These are phyloP conservation scores for Avahi laniger DNA, from an alignment of 2,797 vertebrate species.

Conservation along the genomic window DNA sequence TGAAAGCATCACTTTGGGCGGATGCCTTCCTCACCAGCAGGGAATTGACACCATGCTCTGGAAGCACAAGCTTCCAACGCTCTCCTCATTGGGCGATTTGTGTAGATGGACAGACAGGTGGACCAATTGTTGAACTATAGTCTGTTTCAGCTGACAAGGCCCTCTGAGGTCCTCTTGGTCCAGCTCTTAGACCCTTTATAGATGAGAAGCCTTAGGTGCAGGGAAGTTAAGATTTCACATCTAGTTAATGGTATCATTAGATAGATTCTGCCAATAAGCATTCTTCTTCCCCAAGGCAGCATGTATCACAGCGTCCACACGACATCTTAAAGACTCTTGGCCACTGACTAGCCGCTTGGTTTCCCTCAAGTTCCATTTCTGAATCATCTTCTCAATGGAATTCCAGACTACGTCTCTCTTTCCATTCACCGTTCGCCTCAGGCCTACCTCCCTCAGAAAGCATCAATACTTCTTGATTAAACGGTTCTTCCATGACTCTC, in stretches of 20 bases:
- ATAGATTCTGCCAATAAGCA: neutral
- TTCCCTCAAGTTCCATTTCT: neutral
- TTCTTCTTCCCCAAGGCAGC: neutral
- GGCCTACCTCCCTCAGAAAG: neutral
- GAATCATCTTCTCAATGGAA: neutral
- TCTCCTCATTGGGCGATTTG: conserved; percentile 29
- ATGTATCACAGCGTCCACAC: neutral
- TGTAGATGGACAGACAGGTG: neutral
- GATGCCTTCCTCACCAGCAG: neutral
- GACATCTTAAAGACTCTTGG: neutral
- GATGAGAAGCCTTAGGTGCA: neutral
- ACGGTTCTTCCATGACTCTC: neutral
- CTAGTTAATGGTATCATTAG: neutral
- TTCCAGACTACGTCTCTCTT: neutral
- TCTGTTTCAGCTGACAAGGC: neutral
- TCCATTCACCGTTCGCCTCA: neutral
- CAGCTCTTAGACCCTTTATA: neutral
- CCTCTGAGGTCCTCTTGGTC: neutral
- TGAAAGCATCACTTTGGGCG: neutral
- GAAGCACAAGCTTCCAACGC: neutral
- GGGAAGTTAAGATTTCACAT: conserved; percentile 3
- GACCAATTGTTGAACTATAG: neutral
- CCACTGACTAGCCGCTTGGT: neutral
- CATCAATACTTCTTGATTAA: neutral
- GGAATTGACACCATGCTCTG: neutral